Percentiles rank a stretch among this genome's conserved stretches.
These are phyloP conservation scores for Nothoprocta pentlandii DNA, from an alignment of 2,113 vertebrate genomes.

Conservation along the genomic window DNA sequence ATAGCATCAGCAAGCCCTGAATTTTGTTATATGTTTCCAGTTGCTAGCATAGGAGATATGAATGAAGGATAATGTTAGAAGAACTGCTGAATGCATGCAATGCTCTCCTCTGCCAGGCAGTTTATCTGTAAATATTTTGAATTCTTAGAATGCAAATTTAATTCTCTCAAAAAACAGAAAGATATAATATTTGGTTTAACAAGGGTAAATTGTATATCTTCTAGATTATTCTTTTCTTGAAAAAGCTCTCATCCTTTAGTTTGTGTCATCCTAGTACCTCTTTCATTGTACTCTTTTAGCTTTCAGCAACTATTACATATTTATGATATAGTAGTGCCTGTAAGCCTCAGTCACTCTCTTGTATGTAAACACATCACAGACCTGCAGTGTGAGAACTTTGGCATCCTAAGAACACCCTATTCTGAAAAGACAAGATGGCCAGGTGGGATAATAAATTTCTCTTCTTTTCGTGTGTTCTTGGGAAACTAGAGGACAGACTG, in stretches of 20 bases:
- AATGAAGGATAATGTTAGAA: neutral
- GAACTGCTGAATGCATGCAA: neutral
- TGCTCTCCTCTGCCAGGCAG: neutral
- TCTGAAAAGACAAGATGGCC: neutral
- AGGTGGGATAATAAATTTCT: neutral
- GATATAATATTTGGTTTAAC: constrained; percentile 1
- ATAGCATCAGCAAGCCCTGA: neutral
- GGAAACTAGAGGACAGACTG: neutral
- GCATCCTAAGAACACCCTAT: neutral
- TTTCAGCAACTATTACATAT: neutral
- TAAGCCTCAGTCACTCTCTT: neutral
- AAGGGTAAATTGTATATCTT: neutral
- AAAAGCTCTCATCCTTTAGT: neutral
- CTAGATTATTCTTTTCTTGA: constrained; percentile 1
- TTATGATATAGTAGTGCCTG: neutral
- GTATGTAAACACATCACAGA: neutral
- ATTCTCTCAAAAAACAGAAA: neutral
- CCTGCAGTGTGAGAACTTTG: neutral
- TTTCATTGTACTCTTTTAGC: neutral
- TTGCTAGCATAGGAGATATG: neutral
- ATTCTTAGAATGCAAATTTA: neutral
- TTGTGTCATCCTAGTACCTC: neutral
- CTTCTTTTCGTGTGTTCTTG: neutral
- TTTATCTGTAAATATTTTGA: constrained; percentile 29
- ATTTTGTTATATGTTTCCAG: neutral